phyloP scores from a whole-genome alignment of 2,113 vertebrate species.

The Hydrochoerus hydrochaeris region DNA sequence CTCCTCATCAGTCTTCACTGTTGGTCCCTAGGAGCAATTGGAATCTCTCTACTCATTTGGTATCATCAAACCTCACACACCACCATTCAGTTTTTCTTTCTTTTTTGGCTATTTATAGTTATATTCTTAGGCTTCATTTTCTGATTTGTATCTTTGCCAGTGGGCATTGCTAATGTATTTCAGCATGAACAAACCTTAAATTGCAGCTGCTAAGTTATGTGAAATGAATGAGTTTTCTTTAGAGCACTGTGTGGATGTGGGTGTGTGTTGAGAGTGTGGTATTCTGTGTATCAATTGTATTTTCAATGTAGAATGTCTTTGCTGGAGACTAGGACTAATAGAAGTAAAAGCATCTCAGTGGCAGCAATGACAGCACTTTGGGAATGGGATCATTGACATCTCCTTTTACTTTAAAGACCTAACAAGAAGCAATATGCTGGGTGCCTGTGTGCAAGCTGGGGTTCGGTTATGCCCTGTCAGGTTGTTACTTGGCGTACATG shows the following conservation, averaged over 20 bases:
- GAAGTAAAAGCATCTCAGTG: not conserved
- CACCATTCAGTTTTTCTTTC: not conserved
- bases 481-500: constrained; percentile 1
- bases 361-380: not conserved
- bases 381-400: fast-evolving
- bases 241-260: not conserved
- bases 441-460: not conserved
- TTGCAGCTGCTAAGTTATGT: constrained; percentile 7
- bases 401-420: not conserved
- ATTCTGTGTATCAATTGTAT: constrained; percentile 8
- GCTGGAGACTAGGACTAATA: not conserved
- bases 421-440: not conserved
- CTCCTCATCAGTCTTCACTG: not conserved
- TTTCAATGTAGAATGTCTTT: not conserved
- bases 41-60: not conserved
- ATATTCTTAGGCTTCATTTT: constrained; percentile 24
- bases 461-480: not conserved
- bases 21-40: fast-evolving
- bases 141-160: constrained; percentile 37
- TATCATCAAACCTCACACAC: not conserved
- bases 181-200: not conserved
- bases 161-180: constrained; percentile 34
- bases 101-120: constrained; percentile 44
- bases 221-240: constrained; percentile 30
- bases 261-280: not conserved